phyloP scores from a whole-genome alignment of 2,797 vertebrate species.

The Bothrops alternatus region DNA sequence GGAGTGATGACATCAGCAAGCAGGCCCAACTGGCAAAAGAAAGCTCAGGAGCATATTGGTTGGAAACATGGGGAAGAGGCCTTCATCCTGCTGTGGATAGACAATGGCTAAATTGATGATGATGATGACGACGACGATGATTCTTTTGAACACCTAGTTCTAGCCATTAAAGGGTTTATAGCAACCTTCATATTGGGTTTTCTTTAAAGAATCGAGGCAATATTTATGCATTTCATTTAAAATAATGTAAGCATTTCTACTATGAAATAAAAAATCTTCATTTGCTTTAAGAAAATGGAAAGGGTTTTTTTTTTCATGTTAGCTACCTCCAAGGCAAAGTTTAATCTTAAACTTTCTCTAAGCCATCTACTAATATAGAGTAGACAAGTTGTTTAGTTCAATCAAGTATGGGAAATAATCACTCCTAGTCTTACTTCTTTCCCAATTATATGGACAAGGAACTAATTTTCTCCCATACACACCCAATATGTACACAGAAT shows the following conservation, averaged over 20 bases:
- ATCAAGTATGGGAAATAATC: constrained; percentile 37
- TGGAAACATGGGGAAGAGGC: background rate
- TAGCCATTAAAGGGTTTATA: background rate
- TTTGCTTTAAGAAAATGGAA: constrained; percentile 30
- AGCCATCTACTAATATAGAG: constrained; percentile 25
- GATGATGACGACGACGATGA: background rate
- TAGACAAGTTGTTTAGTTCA: constrained; percentile 21
- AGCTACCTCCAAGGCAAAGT: constrained; percentile 28
- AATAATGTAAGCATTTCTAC: constrained; percentile 25
- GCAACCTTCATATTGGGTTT: constrained; percentile 11
- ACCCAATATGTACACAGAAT: background rate
- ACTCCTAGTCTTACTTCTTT: constrained; percentile 16
- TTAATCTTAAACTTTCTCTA: constrained; percentile 27
- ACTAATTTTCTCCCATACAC: background rate
- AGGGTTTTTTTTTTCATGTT: constrained; percentile 44
- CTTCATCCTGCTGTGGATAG: background rate
- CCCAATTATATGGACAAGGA: constrained; percentile 22
- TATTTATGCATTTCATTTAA: constrained; percentile 29
- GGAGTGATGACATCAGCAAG: background rate
- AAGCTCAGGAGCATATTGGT: background rate
- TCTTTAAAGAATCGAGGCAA: constrained; percentile 30
- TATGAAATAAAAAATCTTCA: constrained; percentile 22
- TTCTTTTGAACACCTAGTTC: background rate
- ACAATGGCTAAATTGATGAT: background rate
- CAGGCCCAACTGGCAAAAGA: background rate